These are phyloP conservation scores for Alloplasta piceator DNA, from an alignment of 2,888 invertebrate genomes.

Conservation along the genomic window DNA sequence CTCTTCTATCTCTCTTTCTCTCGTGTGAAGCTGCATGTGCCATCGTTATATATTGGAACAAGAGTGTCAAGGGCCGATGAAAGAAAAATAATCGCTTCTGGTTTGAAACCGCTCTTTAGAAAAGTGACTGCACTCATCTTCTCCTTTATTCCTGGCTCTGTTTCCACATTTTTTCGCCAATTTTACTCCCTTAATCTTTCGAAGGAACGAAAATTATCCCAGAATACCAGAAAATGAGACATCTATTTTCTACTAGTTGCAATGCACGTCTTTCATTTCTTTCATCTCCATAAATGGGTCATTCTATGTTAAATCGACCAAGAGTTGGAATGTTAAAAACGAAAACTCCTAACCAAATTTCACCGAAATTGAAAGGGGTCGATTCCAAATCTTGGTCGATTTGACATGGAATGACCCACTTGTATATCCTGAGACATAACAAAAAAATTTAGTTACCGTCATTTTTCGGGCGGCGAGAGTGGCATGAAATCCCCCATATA, in stretches of 20 bases:
- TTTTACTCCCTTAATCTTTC: not conserved
- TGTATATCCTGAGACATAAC: too few relatives aligned
- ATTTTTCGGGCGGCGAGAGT: not conserved
- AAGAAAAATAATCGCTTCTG: constrained; percentile 37
- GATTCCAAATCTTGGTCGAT: too few relatives aligned
- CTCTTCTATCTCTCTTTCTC: constrained; percentile 14
- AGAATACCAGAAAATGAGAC: not conserved
- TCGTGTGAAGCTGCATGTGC: not conserved
- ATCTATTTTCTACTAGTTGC: too few relatives aligned
- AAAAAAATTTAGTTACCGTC: too few relatives aligned
- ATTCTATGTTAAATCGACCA: too few relatives aligned
- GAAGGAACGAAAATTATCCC: constrained; percentile 32
- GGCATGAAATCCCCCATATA: not conserved
- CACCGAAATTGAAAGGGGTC: too few relatives aligned
- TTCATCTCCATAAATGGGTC: too few relatives aligned
- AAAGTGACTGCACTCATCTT: not conserved
- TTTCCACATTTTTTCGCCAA: constrained; percentile 2
- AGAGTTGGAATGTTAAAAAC: too few relatives aligned
- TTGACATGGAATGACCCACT: too few relatives aligned
- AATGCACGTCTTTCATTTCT: too few relatives aligned
- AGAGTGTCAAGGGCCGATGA: constrained; percentile 40
- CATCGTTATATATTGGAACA: not conserved
- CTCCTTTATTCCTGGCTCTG: not conserved
- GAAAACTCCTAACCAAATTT: too few relatives aligned
- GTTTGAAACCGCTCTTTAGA: not conserved